Conservation (phyloP, 2,113 vertebrate genomes). For the Hymenochirus boettgeri region DNA sequence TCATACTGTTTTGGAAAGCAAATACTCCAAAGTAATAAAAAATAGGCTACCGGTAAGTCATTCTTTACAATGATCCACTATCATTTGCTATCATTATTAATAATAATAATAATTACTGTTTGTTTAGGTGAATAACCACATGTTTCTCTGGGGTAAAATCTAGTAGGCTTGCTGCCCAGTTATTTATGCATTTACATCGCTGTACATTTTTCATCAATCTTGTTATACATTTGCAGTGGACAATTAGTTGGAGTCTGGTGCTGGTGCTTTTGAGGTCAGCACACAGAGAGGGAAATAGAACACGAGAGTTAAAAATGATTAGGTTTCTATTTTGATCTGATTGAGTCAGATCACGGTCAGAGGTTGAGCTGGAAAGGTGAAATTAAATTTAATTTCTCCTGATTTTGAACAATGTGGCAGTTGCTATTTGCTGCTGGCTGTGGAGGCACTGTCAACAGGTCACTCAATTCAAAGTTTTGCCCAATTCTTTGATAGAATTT, state of each 20-base stretch:
- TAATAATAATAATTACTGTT: no score
- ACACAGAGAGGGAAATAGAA: slow-evolving; percentile 18
- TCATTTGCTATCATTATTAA: no score
- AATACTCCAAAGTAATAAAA: no score
- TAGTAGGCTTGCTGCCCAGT: slow-evolving; percentile 15
- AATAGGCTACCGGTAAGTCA: no score
- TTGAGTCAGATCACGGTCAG: slow-evolving; percentile 36
- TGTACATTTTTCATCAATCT: slow-evolving; percentile 27
- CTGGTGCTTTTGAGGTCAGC: slow-evolving; percentile 30
- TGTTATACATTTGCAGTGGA: slow-evolving; percentile 23
- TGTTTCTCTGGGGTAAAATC: no score
- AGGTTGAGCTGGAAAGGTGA: slow-evolving; percentile 37
- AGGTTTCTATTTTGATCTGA: slow-evolving; percentile 43
- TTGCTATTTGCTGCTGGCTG: slow-evolving; percentile 1
- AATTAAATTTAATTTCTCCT: slow-evolving; percentile 40
- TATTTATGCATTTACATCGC: slow-evolving; percentile 4
- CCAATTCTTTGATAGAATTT: slow-evolving; percentile 27
- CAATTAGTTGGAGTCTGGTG: slow-evolving; percentile 29
- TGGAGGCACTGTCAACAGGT: slow-evolving; percentile 28
- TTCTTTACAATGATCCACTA: no score
- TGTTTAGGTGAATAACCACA: no score
- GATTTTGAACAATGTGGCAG: slow-evolving; percentile 36
- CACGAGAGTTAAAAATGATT: slow-evolving; percentile 31
- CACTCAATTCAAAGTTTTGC: slow-evolving; percentile 32
- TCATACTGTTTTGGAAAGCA: no score